Base-by-base conservation (phyloP, 64 coral and sea anemone species). In the Trachythela sp. region DNA sequence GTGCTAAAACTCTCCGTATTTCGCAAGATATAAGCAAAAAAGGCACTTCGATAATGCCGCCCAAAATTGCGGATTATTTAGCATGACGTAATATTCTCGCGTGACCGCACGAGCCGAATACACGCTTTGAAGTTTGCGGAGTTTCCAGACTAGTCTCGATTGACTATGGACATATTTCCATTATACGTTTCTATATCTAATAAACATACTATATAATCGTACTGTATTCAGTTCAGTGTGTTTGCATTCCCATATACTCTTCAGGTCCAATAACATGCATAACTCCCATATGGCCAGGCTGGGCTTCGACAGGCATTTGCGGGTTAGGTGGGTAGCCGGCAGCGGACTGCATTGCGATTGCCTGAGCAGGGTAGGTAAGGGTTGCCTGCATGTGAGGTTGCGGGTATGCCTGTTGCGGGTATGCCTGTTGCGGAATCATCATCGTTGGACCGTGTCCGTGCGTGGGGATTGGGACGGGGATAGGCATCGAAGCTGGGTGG, bases 401-500 rank as follows among this genome's bases (percentile, higher is more conserved):
- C 31, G 75, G 20, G 13, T 35, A 39, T 13, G 68, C 68, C 68
- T 31, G 24, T 72, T 72, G 68, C 68, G 24, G 68, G n/a, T n/a
- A n/a, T n/a, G 59, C 59, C 59, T 68, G 59, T 14, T 68, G 59
- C 15, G 59, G 59, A n/a, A 68, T 68, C 59, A 68, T 68, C 59
- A 80, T 30, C 14, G 33, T 39, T 20, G 33, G 26, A 30, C 75
- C 75, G 32, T 80, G 75, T 80, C 30, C 20, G 33, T 95, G 94
- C 13, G 90, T 83, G 26, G 93, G 91, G 40, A 97, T 67, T 26
- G 95, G 95, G 33, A 99, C 95, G 67, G 95, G 95, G 39, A 97
- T 98, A 24, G 95, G 95, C 91, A 98, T 88, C 59, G 95, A 98
- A 0, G 95, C 91, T 4, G 95, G 86, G 58, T 98, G 95, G 6